A percentile compares a stretch with the other conserved stretches of the same genome.
Evolutionary conservation across 2,888 invertebrate genomes (phyloP).

Genomic region (Lepidocyrtoides sp.): DNA sequence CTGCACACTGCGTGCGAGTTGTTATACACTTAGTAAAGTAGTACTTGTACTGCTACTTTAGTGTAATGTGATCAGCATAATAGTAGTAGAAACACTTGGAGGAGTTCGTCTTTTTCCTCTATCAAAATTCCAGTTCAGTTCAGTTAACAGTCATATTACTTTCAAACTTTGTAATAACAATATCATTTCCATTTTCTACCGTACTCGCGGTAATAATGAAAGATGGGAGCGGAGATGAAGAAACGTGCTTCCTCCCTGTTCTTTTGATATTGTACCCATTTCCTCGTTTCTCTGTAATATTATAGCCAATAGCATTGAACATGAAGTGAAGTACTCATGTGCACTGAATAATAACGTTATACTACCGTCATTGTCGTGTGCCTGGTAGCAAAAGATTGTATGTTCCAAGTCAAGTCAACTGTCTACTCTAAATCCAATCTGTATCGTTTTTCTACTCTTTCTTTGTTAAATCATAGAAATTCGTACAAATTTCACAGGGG

Average conservation of each 20-base stretch:
- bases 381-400: neutral
- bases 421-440: neutral
- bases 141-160: conserved; percentile 60
- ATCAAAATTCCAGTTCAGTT: conserved; percentile 56
- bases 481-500: neutral
- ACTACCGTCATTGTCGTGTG: neutral
- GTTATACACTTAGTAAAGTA: neutral
- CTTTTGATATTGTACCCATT: neutral
- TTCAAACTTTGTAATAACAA: conserved; percentile 68
- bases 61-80: conserved; percentile 25
- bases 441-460: neutral
- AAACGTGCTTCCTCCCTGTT: conserved; percentile 10
- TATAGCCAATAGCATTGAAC: conserved; percentile 13
- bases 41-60: conserved; percentile 23
- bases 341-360: neutral
- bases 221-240: conserved; percentile 58
- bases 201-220: conserved; percentile 59
- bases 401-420: neutral
- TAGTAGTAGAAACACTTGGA: neutral
- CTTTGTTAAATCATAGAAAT: neutral
- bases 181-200: conserved; percentile 65
- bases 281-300: neutral
- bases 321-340: neutral
- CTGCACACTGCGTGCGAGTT: no score
- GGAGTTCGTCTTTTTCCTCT: neutral